Base-by-base conservation (phyloP, 2,113 vertebrate genomes). In the Aegotheles bennettii region DNA sequence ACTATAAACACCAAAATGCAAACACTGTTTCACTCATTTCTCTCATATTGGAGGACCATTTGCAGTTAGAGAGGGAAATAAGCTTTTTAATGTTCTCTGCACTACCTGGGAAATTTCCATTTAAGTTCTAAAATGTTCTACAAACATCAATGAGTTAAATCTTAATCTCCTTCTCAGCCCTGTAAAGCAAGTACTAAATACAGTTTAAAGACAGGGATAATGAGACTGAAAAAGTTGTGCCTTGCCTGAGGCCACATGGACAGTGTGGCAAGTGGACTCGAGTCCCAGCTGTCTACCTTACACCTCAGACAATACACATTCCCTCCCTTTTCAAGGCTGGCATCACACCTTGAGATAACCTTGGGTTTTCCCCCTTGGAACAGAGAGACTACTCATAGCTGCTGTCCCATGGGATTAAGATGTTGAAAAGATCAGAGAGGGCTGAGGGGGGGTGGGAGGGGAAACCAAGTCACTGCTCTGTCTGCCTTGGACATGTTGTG, bases 141-240 rank as follows among this genome's bases (percentile, higher is more conserved):
- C 60, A 94, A 91, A 92, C 79, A 73, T 89, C 77, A 83, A 33
- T 93, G 77, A 95, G 86, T 94, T 82, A 88, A 93, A 81, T 54
- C 51, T 82, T 90, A 89, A 89, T 94, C 53, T n/a, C 15, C 36
- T 93, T 79, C 54, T 82, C 65, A 93, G 28, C 35, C 56, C 53
- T 5, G 2, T 60, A 71, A 94, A 91, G 68, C 69, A 63, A 86
- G 31, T 51, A 48, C 50, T 95, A 76, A 73, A 47, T 80, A 51
- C 19, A 71, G 35, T 91, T 96, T 96, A 76, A 93, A 90, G 68
- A 89, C 56, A 33, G 42, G 79, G 28, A 61, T 82, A 87, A 70
- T 79, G 38, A 82, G 59, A 67, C 90, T 63, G 51, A 59, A 82
- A 80, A 53, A 56, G 51, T 48, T 92, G 33, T 87, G 76, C 67